phyloP scores from a whole-genome alignment of 2,113 vertebrate genomes.

The Hydrolagus affinis region DNA sequence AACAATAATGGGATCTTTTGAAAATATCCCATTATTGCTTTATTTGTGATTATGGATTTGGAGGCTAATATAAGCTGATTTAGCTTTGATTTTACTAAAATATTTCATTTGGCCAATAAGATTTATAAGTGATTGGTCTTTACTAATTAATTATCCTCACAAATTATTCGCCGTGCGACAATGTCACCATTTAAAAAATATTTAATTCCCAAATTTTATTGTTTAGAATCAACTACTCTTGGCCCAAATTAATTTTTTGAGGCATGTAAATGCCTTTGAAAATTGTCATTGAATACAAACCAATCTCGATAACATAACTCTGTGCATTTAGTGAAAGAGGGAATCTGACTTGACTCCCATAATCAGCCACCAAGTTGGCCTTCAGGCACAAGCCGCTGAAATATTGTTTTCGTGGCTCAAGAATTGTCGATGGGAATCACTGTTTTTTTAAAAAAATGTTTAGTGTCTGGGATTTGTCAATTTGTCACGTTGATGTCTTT shows the following conservation, averaged over 20 bases:
- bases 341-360: too few relatives aligned
- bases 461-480: neutral
- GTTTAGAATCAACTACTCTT: neutral
- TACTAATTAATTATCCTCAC: neutral
- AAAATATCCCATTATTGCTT: neutral
- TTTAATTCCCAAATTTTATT: neutral
- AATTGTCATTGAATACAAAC: neutral
- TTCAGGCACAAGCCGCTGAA: neutral
- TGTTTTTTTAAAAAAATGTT: neutral
- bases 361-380: neutral
- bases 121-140: neutral
- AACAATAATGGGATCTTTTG: neutral
- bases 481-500: slow-evolving; percentile 30
- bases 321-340: neutral
- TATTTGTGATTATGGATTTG: neutral
- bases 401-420: neutral
- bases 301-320: neutral
- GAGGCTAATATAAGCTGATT: neutral
- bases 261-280: neutral
- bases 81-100: too few relatives aligned
- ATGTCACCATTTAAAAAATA: neutral
- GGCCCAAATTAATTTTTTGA: neutral
- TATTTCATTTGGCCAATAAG: neutral
- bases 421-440: neutral
- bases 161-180: neutral